phyloP scores from a whole-genome alignment of 2,797 vertebrate species.

The Propithecus deckenii region DNA sequence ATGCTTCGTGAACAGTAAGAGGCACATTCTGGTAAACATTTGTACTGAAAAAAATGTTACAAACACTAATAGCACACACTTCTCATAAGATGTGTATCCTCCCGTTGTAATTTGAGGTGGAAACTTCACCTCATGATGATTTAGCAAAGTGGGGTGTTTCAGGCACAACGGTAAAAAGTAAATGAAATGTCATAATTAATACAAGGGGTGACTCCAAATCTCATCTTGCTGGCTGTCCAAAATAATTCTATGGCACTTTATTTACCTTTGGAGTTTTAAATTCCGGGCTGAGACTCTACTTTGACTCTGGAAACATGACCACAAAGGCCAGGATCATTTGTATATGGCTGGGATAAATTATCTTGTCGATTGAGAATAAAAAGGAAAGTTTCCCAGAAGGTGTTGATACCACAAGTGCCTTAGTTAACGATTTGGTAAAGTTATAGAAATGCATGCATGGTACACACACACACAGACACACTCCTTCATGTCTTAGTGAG shows the following conservation, averaged over 20 bases:
- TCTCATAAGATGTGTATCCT: neutral
- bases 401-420: neutral
- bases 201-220: neutral
- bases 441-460: neutral
- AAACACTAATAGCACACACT: neutral
- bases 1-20: constrained; percentile 3
- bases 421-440: neutral
- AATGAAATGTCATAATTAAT: neutral
- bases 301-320: neutral
- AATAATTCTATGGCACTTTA: neutral
- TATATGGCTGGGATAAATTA: neutral
- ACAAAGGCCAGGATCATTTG: neutral
- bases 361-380: neutral
- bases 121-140: neutral
- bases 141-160: neutral
- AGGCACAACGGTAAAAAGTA: neutral
- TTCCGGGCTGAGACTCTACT: neutral
- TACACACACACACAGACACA: neutral
- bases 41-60: neutral
- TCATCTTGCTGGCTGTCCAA: neutral
- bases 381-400: neutral
- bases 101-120: neutral
- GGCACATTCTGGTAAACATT: neutral
- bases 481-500: neutral
- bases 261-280: neutral